Conservation (phyloP, 2,797 vertebrate species). For the Chloroceryle amazona region DNA sequence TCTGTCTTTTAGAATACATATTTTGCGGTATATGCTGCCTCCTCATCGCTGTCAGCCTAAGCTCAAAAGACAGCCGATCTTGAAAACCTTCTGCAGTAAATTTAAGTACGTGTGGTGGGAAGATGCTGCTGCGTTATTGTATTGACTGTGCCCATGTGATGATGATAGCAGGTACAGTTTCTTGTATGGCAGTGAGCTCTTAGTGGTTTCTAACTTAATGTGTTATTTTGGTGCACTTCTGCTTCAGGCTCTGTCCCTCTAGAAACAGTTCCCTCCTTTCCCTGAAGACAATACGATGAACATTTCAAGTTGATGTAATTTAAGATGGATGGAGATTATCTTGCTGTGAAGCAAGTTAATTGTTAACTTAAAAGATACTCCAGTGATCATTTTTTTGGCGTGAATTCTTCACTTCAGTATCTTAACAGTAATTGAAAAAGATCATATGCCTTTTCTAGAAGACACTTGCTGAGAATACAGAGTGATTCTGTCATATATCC, state of each 20-base stretch:
- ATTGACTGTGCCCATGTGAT: background rate
- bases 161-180: background rate
- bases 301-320: rapidly evolving
- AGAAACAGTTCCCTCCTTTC: background rate
- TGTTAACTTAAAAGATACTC: background rate
- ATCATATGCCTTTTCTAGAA: background rate
- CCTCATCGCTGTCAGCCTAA: background rate
- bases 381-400: background rate
- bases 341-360: background rate
- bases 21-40: background rate
- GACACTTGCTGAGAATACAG: background rate
- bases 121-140: background rate
- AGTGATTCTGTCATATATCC: background rate
- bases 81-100: background rate
- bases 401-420: background rate
- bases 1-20: background rate
- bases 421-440: background rate
- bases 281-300: background rate
- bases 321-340: background rate
- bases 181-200: background rate
- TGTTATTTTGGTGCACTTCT: background rate
- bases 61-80: background rate
- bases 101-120: background rate
- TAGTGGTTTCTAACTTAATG: background rate
- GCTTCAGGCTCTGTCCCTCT: background rate